Evolutionary conservation across 53 echinoderm and acorn worm genomes (phyloP).

Genomic region (Temnopleurus reevesii): DNA sequence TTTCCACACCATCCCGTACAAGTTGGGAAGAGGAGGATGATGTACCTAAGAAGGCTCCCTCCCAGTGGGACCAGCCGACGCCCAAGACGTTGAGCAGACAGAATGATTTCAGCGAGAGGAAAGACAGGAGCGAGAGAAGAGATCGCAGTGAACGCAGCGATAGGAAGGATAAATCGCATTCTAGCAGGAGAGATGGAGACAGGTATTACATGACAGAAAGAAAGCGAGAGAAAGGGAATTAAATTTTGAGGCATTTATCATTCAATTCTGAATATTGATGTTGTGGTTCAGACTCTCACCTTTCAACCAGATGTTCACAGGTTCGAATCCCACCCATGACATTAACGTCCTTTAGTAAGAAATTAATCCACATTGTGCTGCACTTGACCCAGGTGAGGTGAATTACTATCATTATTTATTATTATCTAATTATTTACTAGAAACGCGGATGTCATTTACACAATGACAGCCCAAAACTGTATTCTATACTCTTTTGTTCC

Average conservation of each 20-base stretch:
- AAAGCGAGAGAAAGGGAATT: background rate
- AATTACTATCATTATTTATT: no score
- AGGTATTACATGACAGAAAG: background rate
- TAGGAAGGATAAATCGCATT: background rate
- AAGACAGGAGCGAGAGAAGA: slow-evolving; percentile 63
- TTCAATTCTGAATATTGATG: background rate
- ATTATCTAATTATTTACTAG: no score
- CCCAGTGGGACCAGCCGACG: slow-evolving; percentile 74
- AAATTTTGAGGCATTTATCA: background rate
- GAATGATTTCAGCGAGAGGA: slow-evolving; percentile 55
- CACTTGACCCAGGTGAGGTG: no score
- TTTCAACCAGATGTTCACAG: no score
- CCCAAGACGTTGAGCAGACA: slow-evolving; percentile 26
- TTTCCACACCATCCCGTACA: slow-evolving; percentile 88
- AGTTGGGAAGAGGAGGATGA: slow-evolving; percentile 98
- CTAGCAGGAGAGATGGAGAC: slow-evolving; percentile 27
- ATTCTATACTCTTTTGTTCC: no score
- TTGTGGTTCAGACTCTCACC: no score
- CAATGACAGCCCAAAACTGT: no score
- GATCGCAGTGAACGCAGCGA: slow-evolving; percentile 65
- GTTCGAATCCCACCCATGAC: no score
- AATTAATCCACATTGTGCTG: no score
- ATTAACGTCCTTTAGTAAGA: no score
- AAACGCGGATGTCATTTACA: no score
- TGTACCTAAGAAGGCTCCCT: slow-evolving; percentile 61